phyloP scores from a whole-genome alignment of 2,797 vertebrate species.

The Parotocinclus haroldoi region DNA sequence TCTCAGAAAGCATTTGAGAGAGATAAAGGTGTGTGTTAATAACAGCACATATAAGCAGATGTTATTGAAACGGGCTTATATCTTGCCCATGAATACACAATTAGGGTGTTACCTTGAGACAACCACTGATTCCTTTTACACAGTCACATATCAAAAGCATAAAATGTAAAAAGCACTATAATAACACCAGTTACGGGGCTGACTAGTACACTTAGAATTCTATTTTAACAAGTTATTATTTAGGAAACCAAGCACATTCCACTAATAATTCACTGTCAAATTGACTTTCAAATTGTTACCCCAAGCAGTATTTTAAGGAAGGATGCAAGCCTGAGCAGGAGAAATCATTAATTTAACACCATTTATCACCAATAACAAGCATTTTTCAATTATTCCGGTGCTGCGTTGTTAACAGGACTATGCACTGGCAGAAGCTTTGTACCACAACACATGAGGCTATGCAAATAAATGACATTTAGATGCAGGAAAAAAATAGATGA shows the following conservation, averaged over 20 bases:
- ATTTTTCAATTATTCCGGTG: background rate
- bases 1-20: constrained; percentile 71
- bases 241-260: background rate
- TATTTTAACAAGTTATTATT: too few relatives aligned
- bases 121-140: background rate
- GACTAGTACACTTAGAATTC: too few relatives aligned
- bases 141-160: constrained; percentile 3
- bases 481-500: constrained; percentile 14
- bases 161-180: constrained; percentile 17
- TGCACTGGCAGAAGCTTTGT: constrained; percentile 5
- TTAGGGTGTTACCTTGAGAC: too few relatives aligned
- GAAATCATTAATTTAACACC: constrained; percentile 35
- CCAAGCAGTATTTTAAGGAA: constrained; percentile 1
- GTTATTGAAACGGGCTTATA: background rate
- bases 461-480: constrained; percentile 22
- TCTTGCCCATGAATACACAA: too few relatives aligned
- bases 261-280: constrained; percentile 5
- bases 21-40: constrained; percentile 63
- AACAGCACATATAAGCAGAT: background rate
- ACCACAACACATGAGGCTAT: constrained; percentile 12
- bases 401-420: background rate
- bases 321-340: constrained; percentile 9
- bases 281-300: constrained; percentile 33
- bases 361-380: constrained; percentile 25
- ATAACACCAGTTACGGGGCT: background rate